Evolutionary conservation across 2,113 vertebrate genomes (phyloP), one percentile per base, ranked within the genome.

Genomic region (Nycticebus coucang): DNA sequence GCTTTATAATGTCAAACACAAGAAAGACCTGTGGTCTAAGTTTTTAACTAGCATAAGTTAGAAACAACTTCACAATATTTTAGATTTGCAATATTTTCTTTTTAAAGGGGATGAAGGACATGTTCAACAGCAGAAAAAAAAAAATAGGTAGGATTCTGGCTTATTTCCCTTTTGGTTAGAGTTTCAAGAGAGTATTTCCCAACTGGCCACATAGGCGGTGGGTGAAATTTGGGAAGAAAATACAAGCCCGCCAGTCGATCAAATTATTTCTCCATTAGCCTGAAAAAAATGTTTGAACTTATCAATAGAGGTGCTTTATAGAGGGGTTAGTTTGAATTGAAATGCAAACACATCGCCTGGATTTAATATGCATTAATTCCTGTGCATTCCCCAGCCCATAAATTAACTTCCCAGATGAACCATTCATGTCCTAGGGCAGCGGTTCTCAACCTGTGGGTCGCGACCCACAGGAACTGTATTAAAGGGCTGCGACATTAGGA

Each of bases 1-100:
- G 89, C 87, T 94, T 86, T 88, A 71, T 75, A 68, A 91, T 77
- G 21, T 68, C 86, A 97, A 78, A 72, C 10, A 91, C 5, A 86
- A 93, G 26, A 92, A 79, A 81, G 18, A 18, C 5, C 24, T 33
- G 21, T 35, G 62, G 60, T 96, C 83, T 74, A 83, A 80, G n/a
- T 89, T 85, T 26, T 91, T 33, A 74, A 93, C 81, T 28, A 83
- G 28, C 4, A 80, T 41, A 80, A 82, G 78, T 77, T 87, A 28
- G 21, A 93, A 95, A 89, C 3, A 59, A 71, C 66, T n/a, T 91
- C 79, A 85, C 28, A 71, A 75, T 91, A 86, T 35, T 91, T 94
- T 88, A 95, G 50, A 37, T 83, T 80, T 8, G n/a, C 11, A 5
- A 5, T 59, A 26, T 37, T 80, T 87, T 82, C 12, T 69, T 81